phyloP scores from a whole-genome alignment of 2,113 vertebrate genomes.

The Hippocampus guttulatus region DNA sequence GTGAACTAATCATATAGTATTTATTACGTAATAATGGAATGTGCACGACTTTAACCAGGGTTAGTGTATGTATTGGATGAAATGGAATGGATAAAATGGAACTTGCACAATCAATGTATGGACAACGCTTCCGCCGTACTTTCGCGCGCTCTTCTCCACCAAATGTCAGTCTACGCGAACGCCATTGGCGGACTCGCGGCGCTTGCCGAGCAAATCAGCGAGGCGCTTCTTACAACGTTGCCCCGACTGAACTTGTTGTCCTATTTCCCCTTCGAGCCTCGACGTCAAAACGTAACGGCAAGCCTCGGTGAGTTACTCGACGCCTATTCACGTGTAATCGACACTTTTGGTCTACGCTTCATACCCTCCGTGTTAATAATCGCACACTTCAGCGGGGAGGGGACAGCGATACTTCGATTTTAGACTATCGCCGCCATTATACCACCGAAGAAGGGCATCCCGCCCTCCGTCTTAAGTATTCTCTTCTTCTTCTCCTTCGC shows the following conservation, averaged over 20 bases:
- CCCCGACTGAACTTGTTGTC: slow-evolving; percentile 56
- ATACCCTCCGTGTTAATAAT: not conserved
- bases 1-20: too few relatives aligned
- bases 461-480: slow-evolving; percentile 60
- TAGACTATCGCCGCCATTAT: slow-evolving; percentile 66
- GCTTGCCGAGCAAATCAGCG: slow-evolving; percentile 54
- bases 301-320: slow-evolving; percentile 57
- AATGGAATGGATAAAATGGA: too few relatives aligned
- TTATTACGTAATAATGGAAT: too few relatives aligned
- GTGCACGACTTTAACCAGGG: too few relatives aligned
- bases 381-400: slow-evolving; percentile 70
- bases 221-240: slow-evolving; percentile 38
- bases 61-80: too few relatives aligned
- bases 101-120: too few relatives aligned
- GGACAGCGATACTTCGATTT: slow-evolving; percentile 65
- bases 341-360: not conserved
- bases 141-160: slow-evolving; percentile 44
- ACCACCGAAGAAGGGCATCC: slow-evolving; percentile 78
- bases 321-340: slow-evolving; percentile 10
- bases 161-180: slow-evolving; percentile 31
- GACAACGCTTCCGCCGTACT: not conserved
- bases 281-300: slow-evolving; percentile 32
- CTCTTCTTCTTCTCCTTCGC: slow-evolving; percentile 58
- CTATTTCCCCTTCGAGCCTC: slow-evolving; percentile 45
- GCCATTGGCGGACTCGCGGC: slow-evolving; percentile 54